phyloP scores from a whole-genome alignment of 2,113 vertebrate genomes.

The Platycercus adscitus region DNA sequence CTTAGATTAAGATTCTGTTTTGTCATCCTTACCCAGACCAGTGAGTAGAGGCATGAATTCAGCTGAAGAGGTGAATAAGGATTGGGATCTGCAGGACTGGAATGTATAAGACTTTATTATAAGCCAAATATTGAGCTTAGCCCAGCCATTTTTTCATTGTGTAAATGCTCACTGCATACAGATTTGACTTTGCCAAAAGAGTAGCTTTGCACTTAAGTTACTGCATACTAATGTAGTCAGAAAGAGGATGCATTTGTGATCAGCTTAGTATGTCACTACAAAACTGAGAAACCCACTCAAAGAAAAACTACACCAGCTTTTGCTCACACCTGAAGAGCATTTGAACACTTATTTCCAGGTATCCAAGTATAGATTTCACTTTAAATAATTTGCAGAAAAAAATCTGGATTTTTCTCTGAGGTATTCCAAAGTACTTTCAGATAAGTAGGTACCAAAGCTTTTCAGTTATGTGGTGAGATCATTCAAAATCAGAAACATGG shows the following conservation, averaged over 20 bases:
- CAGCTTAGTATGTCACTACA: background rate
- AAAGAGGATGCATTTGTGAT: background rate
- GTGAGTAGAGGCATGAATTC: background rate
- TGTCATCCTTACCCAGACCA: conserved; percentile 35
- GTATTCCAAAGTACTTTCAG: background rate
- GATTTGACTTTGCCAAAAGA: conserved; percentile 24
- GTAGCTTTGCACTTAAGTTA: background rate
- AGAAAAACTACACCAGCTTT: background rate
- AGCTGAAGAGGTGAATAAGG: conserved; percentile 20
- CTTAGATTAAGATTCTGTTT: conserved; percentile 53
- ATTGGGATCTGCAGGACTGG: background rate
- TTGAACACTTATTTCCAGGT: background rate
- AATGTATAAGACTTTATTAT: conserved; percentile 58
- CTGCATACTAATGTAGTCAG: background rate
- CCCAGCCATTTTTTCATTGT: conserved; percentile 20
- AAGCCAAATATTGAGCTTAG: conserved; percentile 51
- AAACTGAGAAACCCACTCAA: background rate
- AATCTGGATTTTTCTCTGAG: background rate
- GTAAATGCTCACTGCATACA: conserved; percentile 48
- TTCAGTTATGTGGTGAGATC: background rate
- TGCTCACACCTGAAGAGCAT: background rate
- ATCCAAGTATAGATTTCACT: background rate
- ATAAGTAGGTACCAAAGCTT: background rate
- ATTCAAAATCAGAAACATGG: background rate
- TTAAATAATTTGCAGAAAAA: background rate